Evolutionary conservation across 2,888 invertebrate genomes (phyloP).

Genomic region (Yponomeuta cagnagella): DNA sequence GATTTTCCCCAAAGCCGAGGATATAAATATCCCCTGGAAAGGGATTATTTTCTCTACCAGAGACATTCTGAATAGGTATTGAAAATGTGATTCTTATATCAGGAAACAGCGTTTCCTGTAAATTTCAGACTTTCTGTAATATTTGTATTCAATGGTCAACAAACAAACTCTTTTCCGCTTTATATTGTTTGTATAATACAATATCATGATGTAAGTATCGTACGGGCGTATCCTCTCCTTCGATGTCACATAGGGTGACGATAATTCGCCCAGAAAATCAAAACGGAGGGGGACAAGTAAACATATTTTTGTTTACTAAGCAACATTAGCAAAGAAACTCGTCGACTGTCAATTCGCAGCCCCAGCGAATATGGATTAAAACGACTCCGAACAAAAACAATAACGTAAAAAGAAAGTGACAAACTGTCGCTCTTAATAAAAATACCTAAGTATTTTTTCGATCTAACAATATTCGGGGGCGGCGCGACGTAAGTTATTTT

Average conservation of each 20-base stretch:
- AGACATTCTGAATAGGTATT: not conserved
- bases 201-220: conserved; percentile 39
- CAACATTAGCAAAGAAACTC: not conserved
- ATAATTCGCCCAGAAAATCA: conserved; percentile 17
- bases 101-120: not conserved
- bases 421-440: conserved; percentile 13
- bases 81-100: not conserved
- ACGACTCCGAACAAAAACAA: not conserved
- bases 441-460: not conserved
- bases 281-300: not conserved
- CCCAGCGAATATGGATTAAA: not conserved
- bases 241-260: conserved; percentile 32
- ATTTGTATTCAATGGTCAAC: not conserved
- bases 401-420: conserved; percentile 9
- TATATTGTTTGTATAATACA: conserved; percentile 24
- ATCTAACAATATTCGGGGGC: not conserved
- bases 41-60: not conserved
- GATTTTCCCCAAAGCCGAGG: no score
- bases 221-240: conserved; percentile 27
- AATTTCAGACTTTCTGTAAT: not conserved
- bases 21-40: not conserved
- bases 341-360: not conserved
- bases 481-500: conserved; percentile 35
- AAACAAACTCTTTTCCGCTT: not conserved
- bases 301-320: not conserved